Base-by-base conservation (phyloP, 35 echinoderm and acorn worm genomes). In the Apostichopus parvimensis region DNA sequence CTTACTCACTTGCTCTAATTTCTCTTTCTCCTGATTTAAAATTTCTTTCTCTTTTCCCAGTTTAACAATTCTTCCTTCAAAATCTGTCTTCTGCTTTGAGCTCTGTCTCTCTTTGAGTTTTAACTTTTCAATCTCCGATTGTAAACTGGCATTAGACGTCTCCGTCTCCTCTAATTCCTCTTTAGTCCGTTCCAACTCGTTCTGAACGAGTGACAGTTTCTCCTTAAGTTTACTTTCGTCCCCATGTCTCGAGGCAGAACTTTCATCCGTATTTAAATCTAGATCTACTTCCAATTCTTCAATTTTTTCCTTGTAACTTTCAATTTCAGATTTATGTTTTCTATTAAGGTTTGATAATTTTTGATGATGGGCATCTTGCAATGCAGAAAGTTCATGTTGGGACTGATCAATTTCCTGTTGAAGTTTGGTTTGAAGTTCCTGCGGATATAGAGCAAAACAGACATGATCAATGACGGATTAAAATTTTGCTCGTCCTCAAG, bases 301-400 rank as follows among this genome's bases (percentile, higher is more conserved):
- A n/a, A 99, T 93, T 86, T 87, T 79, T 6, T 79, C 88, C 25
- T 94, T 91, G 68, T 95, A 94, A 84, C 93, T 93, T 55, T 96
- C 93, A 15, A 95, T 75, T 75, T 99, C 95, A 57, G 80, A 76
- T 24, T 96, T 93, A 79, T 99, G 97, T 83, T 82, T 68, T n/a
- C 82, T 91, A 17, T 77, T 87, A 14, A 96, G 73, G 13, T 82
- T 93, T 86, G 92, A 54, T 60, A 92, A 75, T 77, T 99, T 99
- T 73, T 99, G 97, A 20, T 88, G 91, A 85, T 99, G 97, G 5
- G 93, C 89, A 88, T 99, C 93, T 93, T 99, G 97, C 9, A 99
- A 68, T 9, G 75, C 91, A 11, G 97, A 96, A 9, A 98, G 26
- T 73, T 99, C 91, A 78, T 94, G 97, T 76, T 98, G 97, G 21